Percentiles rank a stretch among this genome's conserved stretches.
phyloP scores from a whole-genome alignment of 35 echinoderm and acorn worm species.

The Diadema setosum region DNA sequence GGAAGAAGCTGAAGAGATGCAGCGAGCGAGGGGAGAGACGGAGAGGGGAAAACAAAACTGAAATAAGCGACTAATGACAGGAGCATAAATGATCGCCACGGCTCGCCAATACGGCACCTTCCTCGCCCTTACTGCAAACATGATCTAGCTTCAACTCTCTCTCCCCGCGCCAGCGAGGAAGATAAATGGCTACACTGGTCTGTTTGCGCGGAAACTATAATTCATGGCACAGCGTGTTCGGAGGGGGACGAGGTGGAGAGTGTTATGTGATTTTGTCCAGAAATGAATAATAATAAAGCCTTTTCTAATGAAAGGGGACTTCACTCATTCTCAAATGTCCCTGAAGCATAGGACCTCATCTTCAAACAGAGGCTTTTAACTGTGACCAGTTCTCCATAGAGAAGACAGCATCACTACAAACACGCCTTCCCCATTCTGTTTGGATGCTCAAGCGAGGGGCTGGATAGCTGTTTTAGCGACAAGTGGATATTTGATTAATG shows the following conservation, averaged over 20 bases:
- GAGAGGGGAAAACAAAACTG: neutral
- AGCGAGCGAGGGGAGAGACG: neutral
- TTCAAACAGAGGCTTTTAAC: no score
- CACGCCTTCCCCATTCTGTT: no score
- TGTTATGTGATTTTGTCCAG: neutral
- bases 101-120: slow-evolving; percentile 29
- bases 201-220: neutral
- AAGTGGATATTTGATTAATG: no score
- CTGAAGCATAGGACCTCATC: no score
- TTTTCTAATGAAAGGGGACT: neutral
- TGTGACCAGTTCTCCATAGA: no score
- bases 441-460: no score
- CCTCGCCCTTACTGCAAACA: slow-evolving; percentile 7
- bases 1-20: neutral
- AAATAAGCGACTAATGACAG: slow-evolving; percentile 25
- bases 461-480: no score
- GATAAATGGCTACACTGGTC: neutral
- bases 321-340: no score
- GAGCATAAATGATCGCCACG: slow-evolving; percentile 20
- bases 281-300: no score
- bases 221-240: neutral
- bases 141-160: slow-evolving; percentile 19
- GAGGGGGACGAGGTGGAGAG: neutral
- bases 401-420: no score
- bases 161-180: neutral